Percentiles rank a stretch among this genome's conserved stretches.
These are phyloP conservation scores for Planococcus citri DNA, from an alignment of 1,140 invertebrate genomes.

Conservation along the genomic window DNA sequence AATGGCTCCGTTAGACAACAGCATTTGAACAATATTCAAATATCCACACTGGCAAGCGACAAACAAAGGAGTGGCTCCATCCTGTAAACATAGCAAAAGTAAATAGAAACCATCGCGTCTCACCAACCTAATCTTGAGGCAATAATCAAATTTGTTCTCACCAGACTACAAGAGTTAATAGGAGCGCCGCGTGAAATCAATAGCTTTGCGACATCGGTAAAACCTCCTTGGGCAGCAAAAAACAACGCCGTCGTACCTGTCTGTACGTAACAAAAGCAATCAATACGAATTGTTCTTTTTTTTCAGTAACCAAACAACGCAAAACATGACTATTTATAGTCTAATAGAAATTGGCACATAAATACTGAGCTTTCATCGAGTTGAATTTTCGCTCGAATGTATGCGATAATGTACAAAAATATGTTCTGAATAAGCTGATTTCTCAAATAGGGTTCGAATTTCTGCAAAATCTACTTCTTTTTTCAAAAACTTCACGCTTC, in stretches of 20 bases:
- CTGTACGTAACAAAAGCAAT: constrained; percentile 39
- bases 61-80: constrained; percentile 75
- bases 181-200: constrained; percentile 64
- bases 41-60: constrained; percentile 85
- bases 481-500: too few species aligned
- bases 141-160: too few species aligned
- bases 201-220: constrained; percentile 69
- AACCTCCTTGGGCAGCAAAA: constrained; percentile 82
- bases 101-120: background rate
- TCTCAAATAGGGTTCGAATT: too few species aligned
- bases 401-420: too few species aligned
- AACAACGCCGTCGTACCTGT: constrained; percentile 83
- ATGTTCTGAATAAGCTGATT: too few species aligned
- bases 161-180: constrained; percentile 76
- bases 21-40: constrained; percentile 51
- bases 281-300: constrained; percentile 8
- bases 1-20: constrained; percentile 45
- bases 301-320: too few species aligned
- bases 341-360: too few species aligned
- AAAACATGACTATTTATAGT: too few species aligned
- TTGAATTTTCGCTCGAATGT: too few species aligned
- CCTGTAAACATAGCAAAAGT: constrained; percentile 41
- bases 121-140: background rate
- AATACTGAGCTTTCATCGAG: too few species aligned
- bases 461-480: too few species aligned